These are phyloP conservation scores for Tyria jacobaeae DNA, from an alignment of 2,888 invertebrate species.

Conservation along the genomic window DNA sequence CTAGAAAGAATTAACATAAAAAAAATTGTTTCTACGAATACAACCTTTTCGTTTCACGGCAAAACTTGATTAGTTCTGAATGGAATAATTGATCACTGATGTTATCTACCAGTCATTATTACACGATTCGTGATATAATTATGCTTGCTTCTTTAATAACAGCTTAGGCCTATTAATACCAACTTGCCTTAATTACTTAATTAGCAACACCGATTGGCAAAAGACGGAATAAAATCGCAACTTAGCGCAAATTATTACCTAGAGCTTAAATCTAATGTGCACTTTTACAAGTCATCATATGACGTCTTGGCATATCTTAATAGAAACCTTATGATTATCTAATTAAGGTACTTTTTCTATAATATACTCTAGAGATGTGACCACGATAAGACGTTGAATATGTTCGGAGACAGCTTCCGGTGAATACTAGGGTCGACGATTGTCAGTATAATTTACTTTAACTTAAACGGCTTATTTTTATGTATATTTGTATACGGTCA, in stretches of 20 bases:
- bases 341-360: neutral
- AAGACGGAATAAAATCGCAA: conserved; percentile 31
- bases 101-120: conserved; percentile 11
- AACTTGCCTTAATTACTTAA: conserved; percentile 38
- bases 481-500: no score
- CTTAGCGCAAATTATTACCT: conserved; percentile 37
- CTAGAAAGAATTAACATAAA: no score
- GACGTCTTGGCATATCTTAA: conserved; percentile 1
- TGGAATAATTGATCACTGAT: conserved; percentile 3
- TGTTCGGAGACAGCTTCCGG: conserved; percentile 6
- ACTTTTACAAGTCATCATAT: conserved; percentile 37
- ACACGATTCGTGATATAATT: conserved; percentile 15
- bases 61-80: neutral
- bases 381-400: neutral
- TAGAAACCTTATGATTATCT: neutral
- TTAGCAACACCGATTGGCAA: conserved; percentile 29
- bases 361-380: neutral
- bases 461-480: no score
- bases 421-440: neutral
- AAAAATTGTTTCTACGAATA: neutral
- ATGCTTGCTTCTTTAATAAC: conserved; percentile 15
- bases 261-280: conserved; percentile 26
- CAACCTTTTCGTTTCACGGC: neutral
- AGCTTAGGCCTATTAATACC: conserved; percentile 28
- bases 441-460: neutral